Evolutionary conservation across 2,888 invertebrate genomes (phyloP).

Genomic region (Bruchidius siliquastri): DNA sequence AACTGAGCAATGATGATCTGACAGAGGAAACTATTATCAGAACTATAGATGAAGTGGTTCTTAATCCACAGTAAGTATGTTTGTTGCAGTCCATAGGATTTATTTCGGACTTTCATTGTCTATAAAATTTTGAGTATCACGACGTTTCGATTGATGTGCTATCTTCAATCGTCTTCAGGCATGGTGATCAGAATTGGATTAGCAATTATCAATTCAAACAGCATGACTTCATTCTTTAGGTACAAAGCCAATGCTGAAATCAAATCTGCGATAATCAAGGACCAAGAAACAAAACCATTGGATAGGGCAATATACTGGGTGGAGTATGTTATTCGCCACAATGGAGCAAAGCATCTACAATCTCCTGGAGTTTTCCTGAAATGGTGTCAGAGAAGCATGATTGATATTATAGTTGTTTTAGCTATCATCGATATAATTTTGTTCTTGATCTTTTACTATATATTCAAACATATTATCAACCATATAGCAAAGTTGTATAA

Average conservation of each 20-base stretch:
- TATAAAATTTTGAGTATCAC: no score
- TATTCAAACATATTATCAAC: slow-evolving; percentile 19
- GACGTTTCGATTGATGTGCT: no score
- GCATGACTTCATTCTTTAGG: no score
- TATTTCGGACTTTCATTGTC: no score
- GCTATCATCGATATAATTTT: slow-evolving; percentile 12
- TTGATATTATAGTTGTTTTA: slow-evolving; percentile 18
- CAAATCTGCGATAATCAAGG: slow-evolving; percentile 12
- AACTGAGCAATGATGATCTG: slow-evolving; percentile 20
- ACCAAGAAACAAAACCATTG: slow-evolving; percentile 12
- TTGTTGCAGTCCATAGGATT: no score
- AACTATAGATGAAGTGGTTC: slow-evolving; percentile 25
- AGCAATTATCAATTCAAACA: no score
- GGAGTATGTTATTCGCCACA: slow-evolving; percentile 16
- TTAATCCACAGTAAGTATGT: slow-evolving; percentile 25
- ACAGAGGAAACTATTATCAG: slow-evolving; percentile 26
- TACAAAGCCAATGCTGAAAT: slow-evolving; percentile 10
- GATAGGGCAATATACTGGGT: slow-evolving; percentile 18
- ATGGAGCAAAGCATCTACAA: slow-evolving; percentile 15
- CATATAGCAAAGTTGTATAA: neutral
- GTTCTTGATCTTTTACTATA: slow-evolving; percentile 20
- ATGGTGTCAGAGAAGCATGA: slow-evolving; percentile 14
- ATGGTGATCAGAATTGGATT: no score
- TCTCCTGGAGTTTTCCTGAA: slow-evolving; percentile 14
- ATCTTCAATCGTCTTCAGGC: no score